Evolutionary conservation across 2,888 invertebrate species (phyloP), one percentile per base, ranked within the genome.

Genomic region (Pyrgus malvae): DNA sequence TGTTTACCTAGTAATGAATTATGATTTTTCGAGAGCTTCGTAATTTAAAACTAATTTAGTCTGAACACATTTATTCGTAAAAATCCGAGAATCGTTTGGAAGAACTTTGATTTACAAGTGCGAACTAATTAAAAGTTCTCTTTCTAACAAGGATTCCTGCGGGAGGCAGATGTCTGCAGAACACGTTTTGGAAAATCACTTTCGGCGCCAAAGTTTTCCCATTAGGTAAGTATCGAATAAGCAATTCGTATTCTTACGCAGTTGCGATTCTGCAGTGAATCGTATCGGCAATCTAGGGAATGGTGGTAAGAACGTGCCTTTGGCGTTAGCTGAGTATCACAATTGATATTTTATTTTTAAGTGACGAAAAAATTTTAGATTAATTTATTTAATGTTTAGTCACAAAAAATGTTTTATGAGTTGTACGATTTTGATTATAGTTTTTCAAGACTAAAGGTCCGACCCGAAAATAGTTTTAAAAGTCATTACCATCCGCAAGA

Each of bases 191-290:
- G 60, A 48, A 54, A 62, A 57, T 53, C 48, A 56, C 49, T 58
- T 56, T 58, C 44, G 19, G 14, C 38, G 33, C 35, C 8, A 60
- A 51, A 63, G 57, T 63, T 63, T 63, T 61, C 58, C 59, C 59
- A 61, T 63, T 60, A 60, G 27, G 40, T 53, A 25, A 44, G 46
- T 58, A 48, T 53, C 45, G 23, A 55, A 56, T 53, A 48, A 41
- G 40, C 51, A 33, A 17, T 55, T 29, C 46, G 56, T 53, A 37
- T 53, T 57, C 57, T 46, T 46, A 53, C 19, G 53, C 17, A 27
- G 49, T 41, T 50, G 16, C 42, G 50, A 27, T 42, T 42, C 42
- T 35, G 35, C 50, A 42, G 42, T 42, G 50, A 44, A 42, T 50
- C 41, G 50, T 23, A 51, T 51, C 42, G 50, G 17, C 50, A 50